These are phyloP conservation scores for Orgyia antiqua DNA, from an alignment of 2,888 invertebrate genomes.

Conservation along the genomic window DNA sequence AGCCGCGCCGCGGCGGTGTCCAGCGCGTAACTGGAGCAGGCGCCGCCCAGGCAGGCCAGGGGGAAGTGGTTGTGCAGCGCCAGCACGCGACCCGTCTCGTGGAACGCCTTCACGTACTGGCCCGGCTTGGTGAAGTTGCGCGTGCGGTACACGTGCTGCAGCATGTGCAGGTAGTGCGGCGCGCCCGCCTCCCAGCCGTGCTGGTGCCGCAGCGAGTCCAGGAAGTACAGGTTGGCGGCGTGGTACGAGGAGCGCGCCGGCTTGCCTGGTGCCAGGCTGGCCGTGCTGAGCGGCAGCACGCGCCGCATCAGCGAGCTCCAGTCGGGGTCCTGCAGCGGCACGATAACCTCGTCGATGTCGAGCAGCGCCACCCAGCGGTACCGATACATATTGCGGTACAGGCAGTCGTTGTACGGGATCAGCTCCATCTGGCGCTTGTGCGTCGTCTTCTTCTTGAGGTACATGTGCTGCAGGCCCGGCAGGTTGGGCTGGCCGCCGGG, in stretches of 20 bases:
- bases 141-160: slow-evolving; percentile 93
- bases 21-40: slow-evolving; percentile 90
- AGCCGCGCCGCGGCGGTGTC: slow-evolving; percentile 90
- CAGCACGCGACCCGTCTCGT: slow-evolving; percentile 92
- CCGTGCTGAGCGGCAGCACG: slow-evolving; percentile 81
- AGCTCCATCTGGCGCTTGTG: slow-evolving; percentile 97
- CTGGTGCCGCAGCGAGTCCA: slow-evolving; percentile 90
- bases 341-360: slow-evolving; percentile 96
- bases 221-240: slow-evolving; percentile 94
- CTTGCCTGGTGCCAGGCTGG: slow-evolving; percentile 64
- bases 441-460: slow-evolving; percentile 92
- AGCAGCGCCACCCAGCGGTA: slow-evolving; percentile 94
- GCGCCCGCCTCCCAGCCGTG: slow-evolving; percentile 88
- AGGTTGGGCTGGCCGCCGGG: slow-evolving; percentile 95
- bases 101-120: slow-evolving; percentile 96
- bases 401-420: slow-evolving; percentile 97
- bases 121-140: slow-evolving; percentile 95
- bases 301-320: slow-evolving; percentile 90
- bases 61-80: slow-evolving; percentile 96
- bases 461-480: slow-evolving; percentile 92
- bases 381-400: slow-evolving; percentile 93
- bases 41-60: slow-evolving; percentile 89
- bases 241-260: slow-evolving; percentile 87
- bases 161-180: slow-evolving; percentile 94
- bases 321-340: slow-evolving; percentile 85